Evolutionary conservation across 2,888 invertebrate genomes (phyloP), one percentile per base, ranked within the genome.

Genomic region (Archips xylosteana): DNA sequence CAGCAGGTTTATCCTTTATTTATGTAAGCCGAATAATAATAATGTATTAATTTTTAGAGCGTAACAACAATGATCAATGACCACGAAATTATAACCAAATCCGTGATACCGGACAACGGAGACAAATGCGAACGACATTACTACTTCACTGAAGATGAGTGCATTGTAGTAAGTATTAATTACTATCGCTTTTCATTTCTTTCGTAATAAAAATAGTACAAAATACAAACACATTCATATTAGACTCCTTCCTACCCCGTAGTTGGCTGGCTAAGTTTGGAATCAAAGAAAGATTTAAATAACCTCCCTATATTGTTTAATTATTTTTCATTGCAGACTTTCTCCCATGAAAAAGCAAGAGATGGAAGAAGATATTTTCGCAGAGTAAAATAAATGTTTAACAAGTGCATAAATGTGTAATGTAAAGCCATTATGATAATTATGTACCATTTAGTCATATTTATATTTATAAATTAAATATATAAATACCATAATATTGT

Each of bases 311-410:
- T 15, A 51, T 15, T 15, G 15, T 15, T n/a, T 54, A 3, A 54
- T 54, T 3, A n/a, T 51, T n/a, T 51, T 51, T 13, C 15, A n/a
- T 54, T 95, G 78, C 91, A 96, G 96, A 95, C 94, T 57, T 89
- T 96, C 78, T 94, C 92, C 49, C 95, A 95, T 78, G 95, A 95
- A 74, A 92, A 92, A 62, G 93, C 93, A 70, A 89, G 82, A 42
- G 86, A 95, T 75, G 95, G 92, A 8, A 95, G 95, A 81, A 91
- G 96, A 76, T 95, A 93, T 82, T 96, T 95, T 80, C 95, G 95
- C 75, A 89, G 95, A 79, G 78, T 93, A 62, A 85, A 89, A 15
- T 9, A 32, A 10, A 57, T 32, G 32, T 57, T 57, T n/a, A 6
- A 4, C 32, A 15, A 15, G 51, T 15, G 15, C 6, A 13, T 13